These are phyloP conservation scores for Epizoanthus illoricatus DNA, from an alignment of 92 coral and sea anemone species.

Conservation along the genomic window DNA sequence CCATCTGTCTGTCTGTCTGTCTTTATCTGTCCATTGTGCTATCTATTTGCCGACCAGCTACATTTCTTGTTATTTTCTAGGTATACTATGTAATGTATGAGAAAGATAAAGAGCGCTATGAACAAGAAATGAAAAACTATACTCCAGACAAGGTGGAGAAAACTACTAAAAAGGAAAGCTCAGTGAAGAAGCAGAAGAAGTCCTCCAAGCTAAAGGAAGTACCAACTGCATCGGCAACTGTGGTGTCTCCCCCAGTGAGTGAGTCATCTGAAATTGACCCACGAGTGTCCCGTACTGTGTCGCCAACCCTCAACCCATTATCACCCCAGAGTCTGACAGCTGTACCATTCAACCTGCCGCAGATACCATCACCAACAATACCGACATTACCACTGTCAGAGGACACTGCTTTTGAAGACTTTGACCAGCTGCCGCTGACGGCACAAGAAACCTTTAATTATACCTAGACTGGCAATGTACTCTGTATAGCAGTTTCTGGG, in stretches of 20 bases:
- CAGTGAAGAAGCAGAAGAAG: constrained; percentile 74
- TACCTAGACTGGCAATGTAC: neutral
- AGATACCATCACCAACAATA: constrained; percentile 62
- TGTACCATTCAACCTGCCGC: constrained; percentile 68
- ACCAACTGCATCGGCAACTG: neutral
- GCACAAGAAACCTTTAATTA: constrained; percentile 45
- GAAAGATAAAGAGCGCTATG: constrained; percentile 94
- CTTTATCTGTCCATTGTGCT: neutral
- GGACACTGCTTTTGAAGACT: constrained; percentile 51
- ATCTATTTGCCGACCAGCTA: neutral
- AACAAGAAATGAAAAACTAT: constrained; percentile 93
- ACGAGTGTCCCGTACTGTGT: constrained; percentile 49
- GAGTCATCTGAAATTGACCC: constrained; percentile 46
- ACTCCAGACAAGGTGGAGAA: constrained; percentile 76
- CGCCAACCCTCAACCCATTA: constrained; percentile 79
- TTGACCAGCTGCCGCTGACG: constrained; percentile 49
- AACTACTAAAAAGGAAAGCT: constrained; percentile 59
- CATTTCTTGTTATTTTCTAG: constrained; percentile 41
- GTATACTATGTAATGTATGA: constrained; percentile 97
- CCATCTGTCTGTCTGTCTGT: neutral
- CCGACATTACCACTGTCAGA: constrained; percentile 60
- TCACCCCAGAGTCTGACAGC: constrained; percentile 73
- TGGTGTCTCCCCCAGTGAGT: constrained; percentile 20
- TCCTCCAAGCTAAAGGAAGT: constrained; percentile 52
- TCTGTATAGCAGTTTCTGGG: neutral